Evolutionary conservation across 2,113 vertebrate genomes (phyloP), one percentile per base, ranked within the genome.

Genomic region (Beaufortia kweichowensis): DNA sequence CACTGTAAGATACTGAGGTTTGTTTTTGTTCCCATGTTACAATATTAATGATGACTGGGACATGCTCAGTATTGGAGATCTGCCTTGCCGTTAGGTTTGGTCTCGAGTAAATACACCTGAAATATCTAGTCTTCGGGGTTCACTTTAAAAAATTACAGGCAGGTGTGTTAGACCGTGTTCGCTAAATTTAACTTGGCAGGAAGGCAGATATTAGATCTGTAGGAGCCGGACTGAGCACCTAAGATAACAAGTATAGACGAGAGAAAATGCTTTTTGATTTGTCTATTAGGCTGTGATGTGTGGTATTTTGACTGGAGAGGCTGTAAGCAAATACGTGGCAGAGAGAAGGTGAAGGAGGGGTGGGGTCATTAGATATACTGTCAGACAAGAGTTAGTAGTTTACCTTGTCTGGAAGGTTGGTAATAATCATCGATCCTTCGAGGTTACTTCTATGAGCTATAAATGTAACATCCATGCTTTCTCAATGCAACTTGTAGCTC

Each of bases 301-400:
- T 4, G 24, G 31, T 70, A 39, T 56, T 70, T 70, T 70, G 67
- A 70, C 67, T 56, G 56, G 67, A 56, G 50, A 70, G 15, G 29
- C 67, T 35, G 48, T 39, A 69, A 31, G 48, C 11, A 55, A 33
- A 23, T 15, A 53, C 19, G 15, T 21, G 21, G 19, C 21, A 35
- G 5, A 19, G n/a, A 24, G 12, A 56, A 17, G n/a, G 6, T 31
- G n/a, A 26, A 39, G 19, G 21, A 24, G 50, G 21, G n/a, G 19
- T 56, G 4, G 11, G 6, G 11, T 23, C 17, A 46, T 17, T 70
- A 23, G n/a, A 21, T 23, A 12, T n/a, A 10, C 56, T 56, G 67
- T 56, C 1, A 5, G 64, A 70, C 28, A 19, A n/a, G n/a, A n/a
- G n/a, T n/a, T n/a, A n/a, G n/a, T n/a, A n/a, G n/a, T n/a, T n/a